Evolutionary conservation across 2,113 vertebrate species (phyloP), one percentile per base, ranked within the genome.

Genomic region (Hypocryptadius cinnamomeus): DNA sequence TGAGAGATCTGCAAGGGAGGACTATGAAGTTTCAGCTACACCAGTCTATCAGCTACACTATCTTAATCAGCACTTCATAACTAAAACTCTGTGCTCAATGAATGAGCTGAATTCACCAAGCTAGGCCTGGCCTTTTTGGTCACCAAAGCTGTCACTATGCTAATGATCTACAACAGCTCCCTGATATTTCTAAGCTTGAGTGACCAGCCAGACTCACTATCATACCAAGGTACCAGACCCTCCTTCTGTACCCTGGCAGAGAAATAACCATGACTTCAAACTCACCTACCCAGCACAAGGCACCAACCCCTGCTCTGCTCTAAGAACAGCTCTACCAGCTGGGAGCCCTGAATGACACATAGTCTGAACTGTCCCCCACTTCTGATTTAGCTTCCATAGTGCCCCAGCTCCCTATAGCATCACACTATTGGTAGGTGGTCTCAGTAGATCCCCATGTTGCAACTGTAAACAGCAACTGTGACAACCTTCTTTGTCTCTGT

Each of bases 271-370:
- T 13, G 15, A 35, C 64, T 76, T 83, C 31, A 65, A 77, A 25
- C 47, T 60, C 57, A 77, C 5, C 14, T 20, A 21, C 14, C 3
- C 68, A 85, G 33, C 48, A 54, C 12, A 33, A 72, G 31, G 31
- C 27, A 90, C 8, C 31, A 69, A 47, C 2, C 4, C 13, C 22
- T 44, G 14, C 16, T 51, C 30, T 44, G 15, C 35, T 53, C 10
- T 13, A 53, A 60, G n/a, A 60, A 21, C 21, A 79, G 30, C 0
- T 0, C 33, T 45, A 18, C 3, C 1, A 4, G 15, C 16, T n/a
- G 20, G n/a, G 44, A 81, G 77, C 8, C 22, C 60, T 64, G 21
- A 27, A 17, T 42, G 74, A 56, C 24, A 74, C 11, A 27, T 0
- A 35, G 27, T 31, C 57, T 35, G 25, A 87, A 69, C n/a, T 56